Conservation (phyloP, 2,113 vertebrate species). For the Abramis brama region DNA sequence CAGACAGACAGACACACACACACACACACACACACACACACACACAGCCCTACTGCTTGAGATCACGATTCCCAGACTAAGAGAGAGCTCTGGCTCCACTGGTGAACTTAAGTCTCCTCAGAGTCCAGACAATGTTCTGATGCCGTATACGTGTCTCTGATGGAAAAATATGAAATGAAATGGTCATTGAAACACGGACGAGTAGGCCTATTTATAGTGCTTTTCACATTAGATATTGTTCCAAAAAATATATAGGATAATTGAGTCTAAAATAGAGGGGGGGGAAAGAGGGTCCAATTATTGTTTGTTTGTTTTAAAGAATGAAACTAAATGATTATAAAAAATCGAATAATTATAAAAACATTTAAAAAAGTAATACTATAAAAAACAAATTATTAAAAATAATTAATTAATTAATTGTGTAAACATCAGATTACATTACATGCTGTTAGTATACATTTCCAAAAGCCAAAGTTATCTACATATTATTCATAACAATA, state of each 20-base stretch:
- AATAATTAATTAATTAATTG: too few species aligned
- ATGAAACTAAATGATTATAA: too few species aligned
- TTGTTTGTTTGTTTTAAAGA: background rate
- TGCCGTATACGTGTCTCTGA: background rate
- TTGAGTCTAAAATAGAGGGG: background rate
- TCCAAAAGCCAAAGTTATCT: background rate
- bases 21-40: background rate
- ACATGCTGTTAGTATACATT: background rate
- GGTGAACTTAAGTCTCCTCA: background rate
- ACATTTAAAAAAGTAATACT: too few species aligned
- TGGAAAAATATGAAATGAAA: background rate
- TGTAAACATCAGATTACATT: too few species aligned
- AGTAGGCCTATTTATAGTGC: background rate
- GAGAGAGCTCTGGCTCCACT: background rate
- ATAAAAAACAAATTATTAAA: too few species aligned
- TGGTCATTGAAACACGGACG: background rate
- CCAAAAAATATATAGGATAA: background rate
- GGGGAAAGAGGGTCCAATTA: background rate
- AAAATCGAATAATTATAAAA: too few species aligned
- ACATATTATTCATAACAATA: background rate
- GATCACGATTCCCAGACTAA: conserved; percentile 54
- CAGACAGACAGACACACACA: too few species aligned
- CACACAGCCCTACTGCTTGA: background rate
- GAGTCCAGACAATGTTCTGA: background rate
- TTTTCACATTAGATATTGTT: background rate